phyloP scores from a whole-genome alignment of 1,140 invertebrate species.

The Bombus superbus region DNA sequence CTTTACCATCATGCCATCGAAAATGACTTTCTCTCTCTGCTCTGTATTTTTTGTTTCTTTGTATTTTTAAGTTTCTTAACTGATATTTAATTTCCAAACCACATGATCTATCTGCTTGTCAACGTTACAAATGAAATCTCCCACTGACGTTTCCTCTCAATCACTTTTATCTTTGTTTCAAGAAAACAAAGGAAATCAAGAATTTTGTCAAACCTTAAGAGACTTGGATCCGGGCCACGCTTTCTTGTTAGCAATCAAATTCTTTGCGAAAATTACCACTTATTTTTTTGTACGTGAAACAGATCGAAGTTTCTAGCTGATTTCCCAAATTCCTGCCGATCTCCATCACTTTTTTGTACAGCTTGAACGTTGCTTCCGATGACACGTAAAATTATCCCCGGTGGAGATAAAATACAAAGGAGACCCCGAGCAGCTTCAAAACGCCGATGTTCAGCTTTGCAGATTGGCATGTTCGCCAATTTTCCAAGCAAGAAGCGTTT shows the following conservation, averaged over 20 bases:
- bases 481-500: slow-evolving; percentile 57
- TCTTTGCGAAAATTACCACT: slow-evolving; percentile 32
- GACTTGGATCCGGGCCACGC: not conserved
- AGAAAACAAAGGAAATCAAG: slow-evolving; percentile 34
- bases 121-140: slow-evolving; percentile 12
- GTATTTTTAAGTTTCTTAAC: slow-evolving; percentile 28
- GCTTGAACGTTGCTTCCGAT: slow-evolving; percentile 27
- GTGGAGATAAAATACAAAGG: slow-evolving; percentile 36
- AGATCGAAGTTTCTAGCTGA: not conserved
- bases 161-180: slow-evolving; percentile 10
- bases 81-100: slow-evolving; percentile 5
- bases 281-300: slow-evolving; percentile 13
- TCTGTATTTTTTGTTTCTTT: slow-evolving; percentile 27
- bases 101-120: slow-evolving; percentile 1
- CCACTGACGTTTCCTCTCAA: slow-evolving; percentile 37
- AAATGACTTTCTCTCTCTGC: slow-evolving; percentile 29
- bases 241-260: slow-evolving; percentile 1
- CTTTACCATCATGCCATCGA: slow-evolving; percentile 14
- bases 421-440: slow-evolving; percentile 52
- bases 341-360: slow-evolving; percentile 2
- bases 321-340: slow-evolving; percentile 38
- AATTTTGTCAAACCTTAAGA: slow-evolving; percentile 9
- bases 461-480: slow-evolving; percentile 44
- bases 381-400: slow-evolving; percentile 30
- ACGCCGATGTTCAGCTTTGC: slow-evolving; percentile 37